Evolutionary conservation across 1,140 invertebrate genomes (phyloP).

Genomic region (Saccostrea glomerata): DNA sequence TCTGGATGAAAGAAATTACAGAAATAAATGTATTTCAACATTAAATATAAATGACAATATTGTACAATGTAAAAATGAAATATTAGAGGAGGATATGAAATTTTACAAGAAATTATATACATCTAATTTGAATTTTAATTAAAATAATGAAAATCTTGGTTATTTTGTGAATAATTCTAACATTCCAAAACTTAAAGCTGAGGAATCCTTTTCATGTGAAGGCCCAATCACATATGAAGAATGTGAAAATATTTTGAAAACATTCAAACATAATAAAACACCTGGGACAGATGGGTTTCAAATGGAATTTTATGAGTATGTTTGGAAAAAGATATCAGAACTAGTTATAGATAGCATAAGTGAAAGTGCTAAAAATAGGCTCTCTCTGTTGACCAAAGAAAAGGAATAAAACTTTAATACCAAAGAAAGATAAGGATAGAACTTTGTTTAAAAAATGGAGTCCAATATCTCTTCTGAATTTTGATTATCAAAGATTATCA

Average conservation of each 20-base stretch:
- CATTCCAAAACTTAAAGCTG: no score
- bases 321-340: no score
- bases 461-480: no score
- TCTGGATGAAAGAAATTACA: constrained; percentile 13
- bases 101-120: no score
- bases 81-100: not conserved
- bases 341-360: not conserved
- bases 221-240: not conserved
- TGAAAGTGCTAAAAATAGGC: not conserved
- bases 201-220: no score
- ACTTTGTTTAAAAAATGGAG: no score
- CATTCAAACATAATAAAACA: no score
- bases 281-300: not conserved
- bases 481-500: no score
- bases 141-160: no score
- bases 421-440: not conserved
- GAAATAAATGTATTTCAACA: not conserved
- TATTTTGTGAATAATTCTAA: no score
- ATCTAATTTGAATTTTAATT: no score
- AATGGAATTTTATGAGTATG: not conserved
- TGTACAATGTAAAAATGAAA: not conserved
- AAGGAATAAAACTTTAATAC: not conserved
- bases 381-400: not conserved
- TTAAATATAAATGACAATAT: not conserved
- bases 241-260: not conserved